Conservation (phyloP, 2,888 invertebrate species). For the Ichneumon xanthorius region DNA sequence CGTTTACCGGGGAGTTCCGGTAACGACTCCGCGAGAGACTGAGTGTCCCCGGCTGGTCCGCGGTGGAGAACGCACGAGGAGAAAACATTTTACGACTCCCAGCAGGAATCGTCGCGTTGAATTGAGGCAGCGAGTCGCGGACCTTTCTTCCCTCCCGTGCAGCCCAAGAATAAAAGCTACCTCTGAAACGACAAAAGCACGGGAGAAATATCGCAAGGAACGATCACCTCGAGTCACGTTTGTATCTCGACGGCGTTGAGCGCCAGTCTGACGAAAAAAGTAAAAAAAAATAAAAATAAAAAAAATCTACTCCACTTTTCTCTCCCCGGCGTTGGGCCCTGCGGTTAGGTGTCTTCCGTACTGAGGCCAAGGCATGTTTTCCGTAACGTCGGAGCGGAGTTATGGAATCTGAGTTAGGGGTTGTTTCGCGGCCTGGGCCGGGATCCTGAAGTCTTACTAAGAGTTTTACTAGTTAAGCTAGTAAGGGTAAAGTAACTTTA, state of each 20-base stretch:
- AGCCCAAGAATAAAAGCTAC: too few species aligned
- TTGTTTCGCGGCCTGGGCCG: too few species aligned
- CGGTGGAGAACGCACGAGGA: constrained; percentile 12
- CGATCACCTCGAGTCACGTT: background rate
- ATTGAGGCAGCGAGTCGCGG: constrained; percentile 35
- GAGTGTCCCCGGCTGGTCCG: constrained; percentile 1
- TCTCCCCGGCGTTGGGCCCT: too few species aligned
- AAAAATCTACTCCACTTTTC: too few species aligned
- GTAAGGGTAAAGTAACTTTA: too few species aligned
- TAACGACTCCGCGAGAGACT: constrained; percentile 30
- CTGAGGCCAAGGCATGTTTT: too few species aligned
- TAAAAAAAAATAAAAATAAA: background rate
- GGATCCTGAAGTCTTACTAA: too few species aligned
- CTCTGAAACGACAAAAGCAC: background rate
- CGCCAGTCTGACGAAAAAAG: too few species aligned
- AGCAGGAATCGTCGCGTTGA: constrained; percentile 48
- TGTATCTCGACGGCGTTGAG: background rate
- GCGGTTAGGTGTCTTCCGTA: too few species aligned
- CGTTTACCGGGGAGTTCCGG: constrained; percentile 47
- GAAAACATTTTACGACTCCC: constrained; percentile 64
- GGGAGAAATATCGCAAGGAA: constrained; percentile 25
- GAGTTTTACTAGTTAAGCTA: too few species aligned
- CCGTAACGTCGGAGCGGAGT: too few species aligned
- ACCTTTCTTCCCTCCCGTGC: constrained; percentile 8
- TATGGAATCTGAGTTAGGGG: too few species aligned